Evolutionary conservation across 1,140 invertebrate genomes (phyloP).

Genomic region (Spodoptera litura): DNA sequence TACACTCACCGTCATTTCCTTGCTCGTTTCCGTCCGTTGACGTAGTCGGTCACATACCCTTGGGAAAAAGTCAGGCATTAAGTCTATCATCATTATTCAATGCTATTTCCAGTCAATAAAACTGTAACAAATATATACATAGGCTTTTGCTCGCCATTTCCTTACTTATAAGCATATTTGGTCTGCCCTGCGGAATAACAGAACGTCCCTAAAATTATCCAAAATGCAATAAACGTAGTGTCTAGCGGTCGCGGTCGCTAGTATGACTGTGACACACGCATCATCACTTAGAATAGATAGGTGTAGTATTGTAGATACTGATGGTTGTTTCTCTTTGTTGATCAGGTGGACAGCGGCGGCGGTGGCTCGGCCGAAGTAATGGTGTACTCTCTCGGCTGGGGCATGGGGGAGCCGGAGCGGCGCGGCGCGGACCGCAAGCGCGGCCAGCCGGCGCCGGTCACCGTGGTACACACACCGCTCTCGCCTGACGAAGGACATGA

Average conservation of each 20-base stretch:
- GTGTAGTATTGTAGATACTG: no score
- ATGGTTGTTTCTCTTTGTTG: slow-evolving; percentile 42
- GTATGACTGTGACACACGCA: no score
- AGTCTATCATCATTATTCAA: neutral
- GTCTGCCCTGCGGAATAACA: no score
- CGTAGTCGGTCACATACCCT: neutral
- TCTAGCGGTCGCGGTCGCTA: no score
- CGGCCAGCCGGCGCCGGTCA: slow-evolving; percentile 69
- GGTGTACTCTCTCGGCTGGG: slow-evolving; percentile 85
- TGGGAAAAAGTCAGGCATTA: neutral
- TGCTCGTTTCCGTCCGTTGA: neutral
- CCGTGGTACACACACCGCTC: slow-evolving; percentile 68
- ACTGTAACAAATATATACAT: no score
- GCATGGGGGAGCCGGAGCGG: slow-evolving; percentile 84
- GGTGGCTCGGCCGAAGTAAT: slow-evolving; percentile 84
- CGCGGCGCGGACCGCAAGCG: slow-evolving; percentile 82
- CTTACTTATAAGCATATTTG: no score
- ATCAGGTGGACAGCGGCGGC: slow-evolving; percentile 82
- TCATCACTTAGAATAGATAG: no score
- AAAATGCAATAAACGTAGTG: no score
- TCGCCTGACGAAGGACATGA: slow-evolving; percentile 82
- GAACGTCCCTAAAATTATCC: no score
- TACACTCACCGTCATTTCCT: neutral
- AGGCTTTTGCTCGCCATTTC: no score
- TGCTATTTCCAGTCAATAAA: neutral